These are phyloP conservation scores for Aurelia aurita DNA, from an alignment of 30 jellyfish, hydroid and myxozoan genomes.

Conservation along the genomic window DNA sequence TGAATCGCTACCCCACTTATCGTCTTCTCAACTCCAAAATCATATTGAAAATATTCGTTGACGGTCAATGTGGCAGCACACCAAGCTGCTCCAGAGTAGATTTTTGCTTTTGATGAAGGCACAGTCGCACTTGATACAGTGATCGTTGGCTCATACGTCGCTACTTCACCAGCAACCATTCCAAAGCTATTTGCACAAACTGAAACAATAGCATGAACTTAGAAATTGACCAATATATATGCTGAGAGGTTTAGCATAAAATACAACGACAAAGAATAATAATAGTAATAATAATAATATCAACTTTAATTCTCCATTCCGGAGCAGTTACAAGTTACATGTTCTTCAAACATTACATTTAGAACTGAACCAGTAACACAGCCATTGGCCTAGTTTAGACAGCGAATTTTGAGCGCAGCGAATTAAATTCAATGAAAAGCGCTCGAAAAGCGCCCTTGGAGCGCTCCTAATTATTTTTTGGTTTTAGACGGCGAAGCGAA, in stretches of 20 bases:
- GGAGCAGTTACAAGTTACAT: no score
- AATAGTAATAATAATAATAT: no score
- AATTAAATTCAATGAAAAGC: no score
- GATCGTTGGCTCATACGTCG: constrained; percentile 37
- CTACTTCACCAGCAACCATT: constrained; percentile 57
- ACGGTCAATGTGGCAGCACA: constrained; percentile 28
- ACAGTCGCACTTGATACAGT: constrained; percentile 58
- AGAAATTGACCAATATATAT: neutral
- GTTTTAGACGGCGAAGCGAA: no score
- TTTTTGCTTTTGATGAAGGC: constrained; percentile 15
- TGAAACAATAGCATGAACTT: neutral
- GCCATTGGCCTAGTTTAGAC: no score
- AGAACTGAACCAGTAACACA: no score
- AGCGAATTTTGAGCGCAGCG: no score
- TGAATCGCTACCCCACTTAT: constrained; percentile 73
- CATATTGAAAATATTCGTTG: constrained; percentile 32
- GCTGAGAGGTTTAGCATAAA: neutral
- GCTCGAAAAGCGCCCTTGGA: no score
- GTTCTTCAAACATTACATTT: no score
- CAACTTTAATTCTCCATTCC: no score
- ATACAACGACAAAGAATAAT: no score
- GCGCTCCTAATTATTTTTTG: no score
- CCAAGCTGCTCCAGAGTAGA: constrained; percentile 40
- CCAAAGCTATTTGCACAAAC: constrained; percentile 58
- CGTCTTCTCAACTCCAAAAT: constrained; percentile 31